Base-by-base conservation (phyloP, 2,888 invertebrate species). In the Steinernema carpocapsae region DNA sequence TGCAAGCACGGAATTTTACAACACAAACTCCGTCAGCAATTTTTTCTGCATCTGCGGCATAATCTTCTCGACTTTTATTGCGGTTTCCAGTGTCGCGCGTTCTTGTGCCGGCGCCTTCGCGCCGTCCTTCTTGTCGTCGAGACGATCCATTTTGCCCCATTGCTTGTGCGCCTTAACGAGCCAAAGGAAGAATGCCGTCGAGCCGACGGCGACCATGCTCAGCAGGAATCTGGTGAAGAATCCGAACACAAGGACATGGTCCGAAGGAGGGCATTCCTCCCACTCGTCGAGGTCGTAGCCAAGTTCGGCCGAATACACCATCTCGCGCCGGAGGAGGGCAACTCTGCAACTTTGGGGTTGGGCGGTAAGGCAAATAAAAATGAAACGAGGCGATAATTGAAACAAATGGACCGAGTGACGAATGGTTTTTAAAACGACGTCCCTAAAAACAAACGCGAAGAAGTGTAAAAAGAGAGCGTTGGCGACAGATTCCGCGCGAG, bases 271-370 rank as follows among this genome's bases (percentile, higher is more conserved):
- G 59, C 86, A 86, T 73, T 87, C 86, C 73, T 86, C 86, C 86
- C 84, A 84, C 76, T 84, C 84, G 46, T 84, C 84, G 56, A 83
- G 83, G 74, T 84, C 84, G 76, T 84, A 84, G 70, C 84, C 84
- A 48, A 84, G 82, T 74, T 78, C 78, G 26, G 76, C 77, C 77
- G 80, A 80, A 78, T 74, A 83, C 19, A 83, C 83, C 84, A 83
- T 84, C 43, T 19, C 22, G 71, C 42, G 56, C 26, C 56, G 56
- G 26, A 22, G 56, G 56, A 56, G 56, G 43, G 14, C 10, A 14
- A 26, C 56, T 56, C 56, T 56, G 56, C 56, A 56, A 48, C 48
- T n/a, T 17, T 48, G 6, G n/a, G n/a, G n/a, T n/a, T n/a, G n/a
- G n/a, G n/a, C n/a, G n/a, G n/a, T n/a, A n/a, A n/a, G n/a, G 43